These are phyloP conservation scores for Eleginops maclovinus DNA, from an alignment of 2,113 vertebrate species.

Conservation along the genomic window DNA sequence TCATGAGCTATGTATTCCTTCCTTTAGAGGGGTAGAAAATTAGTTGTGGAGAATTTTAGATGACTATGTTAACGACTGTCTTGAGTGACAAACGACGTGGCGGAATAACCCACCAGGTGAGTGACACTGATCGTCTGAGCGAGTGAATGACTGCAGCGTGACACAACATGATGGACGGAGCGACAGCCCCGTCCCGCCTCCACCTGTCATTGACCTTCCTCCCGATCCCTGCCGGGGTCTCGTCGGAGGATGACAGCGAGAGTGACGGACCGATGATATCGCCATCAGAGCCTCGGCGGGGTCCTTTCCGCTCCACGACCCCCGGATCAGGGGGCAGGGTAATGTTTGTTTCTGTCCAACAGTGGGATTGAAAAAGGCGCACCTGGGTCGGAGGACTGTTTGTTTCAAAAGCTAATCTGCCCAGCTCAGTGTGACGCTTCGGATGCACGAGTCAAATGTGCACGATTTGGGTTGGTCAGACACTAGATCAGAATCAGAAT, in stretches of 20 bases:
- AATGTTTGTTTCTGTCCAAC: slow-evolving; percentile 63
- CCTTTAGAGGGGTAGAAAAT: too few species aligned
- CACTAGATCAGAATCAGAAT: too few species aligned
- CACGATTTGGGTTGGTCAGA: slow-evolving; percentile 38
- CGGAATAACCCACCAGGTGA: slow-evolving; percentile 32
- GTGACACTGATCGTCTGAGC: slow-evolving; percentile 29
- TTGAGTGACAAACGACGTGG: slow-evolving; percentile 40
- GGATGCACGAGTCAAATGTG: slow-evolving; percentile 59
- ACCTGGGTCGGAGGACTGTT: slow-evolving; percentile 59
- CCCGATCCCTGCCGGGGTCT: slow-evolving; percentile 20
- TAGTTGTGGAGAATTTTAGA: too few species aligned
- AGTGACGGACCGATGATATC: slow-evolving; percentile 53
- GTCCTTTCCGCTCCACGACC: slow-evolving; percentile 45
- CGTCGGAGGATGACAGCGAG: slow-evolving; percentile 45
- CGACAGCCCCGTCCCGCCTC: slow-evolving; percentile 4
- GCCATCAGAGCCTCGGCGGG: slow-evolving; percentile 56
- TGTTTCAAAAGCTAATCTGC: slow-evolving; percentile 71
- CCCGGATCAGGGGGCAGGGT: slow-evolving; percentile 58
- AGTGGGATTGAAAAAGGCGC: slow-evolving; percentile 57
- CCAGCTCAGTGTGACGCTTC: slow-evolving; percentile 43
- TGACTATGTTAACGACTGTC: too few species aligned
- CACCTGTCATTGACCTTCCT: slow-evolving; percentile 52
- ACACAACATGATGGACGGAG: slow-evolving; percentile 47
- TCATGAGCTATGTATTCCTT: too few species aligned
- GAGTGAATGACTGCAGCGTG: slow-evolving; percentile 39